A percentile compares a stretch with the other conserved stretches of the same genome.
phyloP scores from a whole-genome alignment of 2,797 vertebrate species.

The Enteromius thamalakanensis region DNA sequence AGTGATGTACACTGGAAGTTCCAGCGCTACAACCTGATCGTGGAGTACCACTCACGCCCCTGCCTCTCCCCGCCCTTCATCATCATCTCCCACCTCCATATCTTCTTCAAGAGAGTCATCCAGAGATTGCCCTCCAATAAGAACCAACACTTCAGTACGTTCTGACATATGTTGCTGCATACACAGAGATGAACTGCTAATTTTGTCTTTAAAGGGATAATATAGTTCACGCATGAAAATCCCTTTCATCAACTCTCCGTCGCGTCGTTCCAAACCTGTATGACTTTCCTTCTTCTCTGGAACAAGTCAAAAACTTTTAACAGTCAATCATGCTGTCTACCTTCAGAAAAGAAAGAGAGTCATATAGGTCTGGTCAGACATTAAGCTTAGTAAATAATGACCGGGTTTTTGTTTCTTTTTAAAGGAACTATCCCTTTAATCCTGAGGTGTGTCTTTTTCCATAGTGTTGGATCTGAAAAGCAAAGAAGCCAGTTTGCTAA shows the following conservation, averaged over 20 bases:
- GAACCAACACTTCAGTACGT: slow-evolving; percentile 81
- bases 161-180: neutral
- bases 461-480: slow-evolving; percentile 74
- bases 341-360: neutral
- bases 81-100: slow-evolving; percentile 83
- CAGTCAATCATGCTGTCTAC: neutral
- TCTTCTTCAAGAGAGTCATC: slow-evolving; percentile 76
- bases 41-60: slow-evolving; percentile 86
- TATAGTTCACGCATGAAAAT: neutral
- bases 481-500: slow-evolving; percentile 72
- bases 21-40: slow-evolving; percentile 88
- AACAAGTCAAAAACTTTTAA: neutral
- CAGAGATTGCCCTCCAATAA: slow-evolving; percentile 67
- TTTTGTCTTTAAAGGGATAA: neutral
- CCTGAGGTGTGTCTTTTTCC: neutral
- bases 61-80: slow-evolving; percentile 87
- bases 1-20: slow-evolving; percentile 91
- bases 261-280: neutral
- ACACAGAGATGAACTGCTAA: neutral
- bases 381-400: neutral
- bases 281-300: neutral
- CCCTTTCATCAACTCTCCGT: neutral
- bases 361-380: neutral
- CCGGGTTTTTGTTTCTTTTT: neutral
- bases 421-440: neutral